phyloP scores from a whole-genome alignment of 30 jellyfish, hydroid and myxozoan genomes.

The Pseudorhiza aurosa region DNA sequence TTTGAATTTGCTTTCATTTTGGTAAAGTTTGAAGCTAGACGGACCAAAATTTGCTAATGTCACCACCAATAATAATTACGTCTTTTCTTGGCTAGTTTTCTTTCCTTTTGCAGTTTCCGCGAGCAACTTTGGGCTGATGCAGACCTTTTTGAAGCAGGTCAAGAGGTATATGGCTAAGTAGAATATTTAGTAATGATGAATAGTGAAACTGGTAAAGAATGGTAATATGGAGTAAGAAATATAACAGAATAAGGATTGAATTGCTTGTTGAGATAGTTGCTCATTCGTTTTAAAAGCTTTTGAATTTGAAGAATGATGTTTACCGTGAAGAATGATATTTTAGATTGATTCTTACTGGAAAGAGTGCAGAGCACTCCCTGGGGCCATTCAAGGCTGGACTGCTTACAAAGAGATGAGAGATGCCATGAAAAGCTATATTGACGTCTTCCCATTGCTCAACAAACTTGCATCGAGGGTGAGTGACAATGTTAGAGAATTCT shows the following conservation, averaged over 20 bases:
- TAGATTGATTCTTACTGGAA: slow-evolving; percentile 68
- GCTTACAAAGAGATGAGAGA: slow-evolving; percentile 81
- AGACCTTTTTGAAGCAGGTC: slow-evolving; percentile 43
- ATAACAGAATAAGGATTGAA: neutral
- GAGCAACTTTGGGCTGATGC: slow-evolving; percentile 79
- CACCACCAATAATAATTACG: neutral
- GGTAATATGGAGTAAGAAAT: neutral
- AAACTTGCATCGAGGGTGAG: slow-evolving; percentile 84
- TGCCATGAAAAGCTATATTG: slow-evolving; percentile 62
- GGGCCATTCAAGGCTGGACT: slow-evolving; percentile 69
- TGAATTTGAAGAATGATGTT: neutral
- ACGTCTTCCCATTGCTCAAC: slow-evolving; percentile 74
- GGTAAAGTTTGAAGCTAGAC: neutral
- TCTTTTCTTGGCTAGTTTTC: neutral
- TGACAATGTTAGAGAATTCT: neutral
- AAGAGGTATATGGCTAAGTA: too few species aligned
- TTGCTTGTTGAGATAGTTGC: neutral
- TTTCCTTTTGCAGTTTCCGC: slow-evolving; percentile 41
- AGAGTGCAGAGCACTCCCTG: slow-evolving; percentile 48
- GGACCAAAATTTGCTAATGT: neutral
- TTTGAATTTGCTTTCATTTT: too few species aligned
- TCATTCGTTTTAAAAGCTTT: neutral
- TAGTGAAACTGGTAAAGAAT: too few species aligned
- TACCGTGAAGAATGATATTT: neutral
- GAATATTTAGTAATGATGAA: too few species aligned